A percentile compares a stretch with the other conserved stretches of the same genome.
Conservation (phyloP, 2,797 vertebrate genomes). For the Gallinago nigripennis region DNA sequence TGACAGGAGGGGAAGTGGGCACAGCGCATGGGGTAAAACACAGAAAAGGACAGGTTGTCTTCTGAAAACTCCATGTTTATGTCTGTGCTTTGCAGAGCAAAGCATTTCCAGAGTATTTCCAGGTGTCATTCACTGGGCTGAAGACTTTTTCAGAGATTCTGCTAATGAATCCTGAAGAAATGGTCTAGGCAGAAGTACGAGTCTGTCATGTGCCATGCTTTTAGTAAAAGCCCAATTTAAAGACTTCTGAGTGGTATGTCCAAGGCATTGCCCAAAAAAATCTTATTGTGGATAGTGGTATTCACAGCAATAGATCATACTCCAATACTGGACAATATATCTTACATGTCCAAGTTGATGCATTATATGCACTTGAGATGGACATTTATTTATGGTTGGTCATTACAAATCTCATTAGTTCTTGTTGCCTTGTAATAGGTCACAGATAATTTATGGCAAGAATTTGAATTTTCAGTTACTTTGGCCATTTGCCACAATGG, state of each 20-base stretch:
- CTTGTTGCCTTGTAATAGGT: background rate
- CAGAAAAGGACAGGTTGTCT: background rate
- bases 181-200: background rate
- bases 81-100: background rate
- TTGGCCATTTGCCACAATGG: background rate
- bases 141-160: background rate
- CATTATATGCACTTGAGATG: background rate
- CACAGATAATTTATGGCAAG: background rate
- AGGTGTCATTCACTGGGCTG: background rate
- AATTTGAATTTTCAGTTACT: constrained; percentile 16
- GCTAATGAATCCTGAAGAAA: background rate
- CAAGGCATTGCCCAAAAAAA: background rate
- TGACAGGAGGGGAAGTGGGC: background rate
- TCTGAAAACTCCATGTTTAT: background rate
- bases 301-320: background rate
- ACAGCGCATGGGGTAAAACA: background rate
- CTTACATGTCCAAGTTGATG: background rate
- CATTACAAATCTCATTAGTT: constrained; percentile 16
- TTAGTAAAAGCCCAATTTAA: background rate
- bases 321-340: background rate
- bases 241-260: background rate
- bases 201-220: background rate
- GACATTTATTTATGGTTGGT: background rate
- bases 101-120: background rate
- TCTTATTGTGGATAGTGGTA: background rate